Conservation (phyloP, 2,113 vertebrate species). For the Clinocottus analis region DNA sequence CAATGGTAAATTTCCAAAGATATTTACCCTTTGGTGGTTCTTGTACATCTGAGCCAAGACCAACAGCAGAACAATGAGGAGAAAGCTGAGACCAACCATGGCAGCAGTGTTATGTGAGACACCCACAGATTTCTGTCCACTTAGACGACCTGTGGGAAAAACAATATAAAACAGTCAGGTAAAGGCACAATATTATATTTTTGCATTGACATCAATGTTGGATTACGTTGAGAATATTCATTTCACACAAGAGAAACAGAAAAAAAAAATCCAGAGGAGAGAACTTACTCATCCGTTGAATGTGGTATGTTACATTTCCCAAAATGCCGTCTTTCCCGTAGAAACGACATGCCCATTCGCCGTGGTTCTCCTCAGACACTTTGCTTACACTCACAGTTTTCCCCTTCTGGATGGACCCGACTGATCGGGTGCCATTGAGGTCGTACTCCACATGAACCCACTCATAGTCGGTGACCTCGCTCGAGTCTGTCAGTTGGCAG, state of each 20-base stretch:
- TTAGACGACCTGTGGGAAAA: conserved; percentile 60
- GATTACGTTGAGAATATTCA: not conserved
- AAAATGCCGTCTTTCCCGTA: conserved; percentile 64
- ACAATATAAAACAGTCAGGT: not conserved
- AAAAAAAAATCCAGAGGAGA: not conserved
- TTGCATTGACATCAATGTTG: not conserved
- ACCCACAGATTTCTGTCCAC: conserved; percentile 17
- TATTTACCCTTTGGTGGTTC: conserved; percentile 80
- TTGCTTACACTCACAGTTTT: conserved; percentile 48
- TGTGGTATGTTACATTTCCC: conserved; percentile 75
- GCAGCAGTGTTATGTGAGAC: conserved; percentile 16
- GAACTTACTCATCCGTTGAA: conserved; percentile 68
- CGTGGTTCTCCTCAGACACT: conserved; percentile 30
- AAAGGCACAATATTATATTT: not conserved
- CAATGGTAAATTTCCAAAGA: not conserved
- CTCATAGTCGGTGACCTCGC: conserved; percentile 68
- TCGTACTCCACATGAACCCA: conserved; percentile 73
- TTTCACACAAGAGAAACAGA: not conserved
- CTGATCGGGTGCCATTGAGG: conserved; percentile 47
- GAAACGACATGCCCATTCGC: conserved; percentile 76
- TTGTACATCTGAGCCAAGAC: conserved; percentile 77
- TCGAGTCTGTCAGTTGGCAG: conserved; percentile 73
- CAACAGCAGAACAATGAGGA: conserved; percentile 75
- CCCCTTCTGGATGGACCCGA: conserved; percentile 44
- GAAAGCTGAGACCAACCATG: conserved; percentile 63